These are phyloP conservation scores for Macropodus opercularis DNA, from an alignment of 2,797 vertebrate species.

Conservation along the genomic window DNA sequence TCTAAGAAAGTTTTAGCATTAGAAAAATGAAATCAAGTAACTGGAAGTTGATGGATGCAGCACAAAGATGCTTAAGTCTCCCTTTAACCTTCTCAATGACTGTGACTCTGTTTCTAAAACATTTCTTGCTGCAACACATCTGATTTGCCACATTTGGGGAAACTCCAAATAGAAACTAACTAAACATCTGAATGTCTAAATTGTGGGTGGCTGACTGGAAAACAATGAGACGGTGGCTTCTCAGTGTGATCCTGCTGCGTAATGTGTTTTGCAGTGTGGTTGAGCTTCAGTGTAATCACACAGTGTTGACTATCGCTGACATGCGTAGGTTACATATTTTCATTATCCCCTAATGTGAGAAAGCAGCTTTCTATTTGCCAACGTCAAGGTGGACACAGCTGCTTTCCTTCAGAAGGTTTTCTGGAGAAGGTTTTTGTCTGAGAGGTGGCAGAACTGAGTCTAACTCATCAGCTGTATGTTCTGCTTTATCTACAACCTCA, in stretches of 20 bases:
- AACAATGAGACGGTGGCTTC: constrained; percentile 26
- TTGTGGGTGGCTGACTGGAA: constrained; percentile 57
- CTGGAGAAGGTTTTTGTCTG: too few relatives aligned
- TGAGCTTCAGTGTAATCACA: constrained; percentile 59
- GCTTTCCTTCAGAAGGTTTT: too few relatives aligned
- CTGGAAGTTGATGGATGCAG: too few relatives aligned
- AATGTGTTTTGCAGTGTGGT: constrained; percentile 64
- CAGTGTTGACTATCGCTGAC: constrained; percentile 48
- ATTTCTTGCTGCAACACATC: constrained; percentile 22
- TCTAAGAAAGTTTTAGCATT: too few relatives aligned
- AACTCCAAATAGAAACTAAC: constrained; percentile 47
- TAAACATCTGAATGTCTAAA: constrained; percentile 53
- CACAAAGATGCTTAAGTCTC: too few relatives aligned
- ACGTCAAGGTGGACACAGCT: constrained; percentile 16
- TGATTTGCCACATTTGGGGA: constrained; percentile 23
- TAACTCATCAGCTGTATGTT: background rate
- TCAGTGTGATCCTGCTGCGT: constrained; percentile 41
- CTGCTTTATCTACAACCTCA: background rate
- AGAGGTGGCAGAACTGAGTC: too few relatives aligned
- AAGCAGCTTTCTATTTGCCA: constrained; percentile 28
- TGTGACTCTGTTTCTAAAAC: background rate
- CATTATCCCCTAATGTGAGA: constrained; percentile 12
- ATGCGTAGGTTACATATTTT: constrained; percentile 28
- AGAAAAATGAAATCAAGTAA: too few relatives aligned
- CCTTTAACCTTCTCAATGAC: too few relatives aligned